These are phyloP conservation scores for Steinernema hermaphroditum DNA, from an alignment of 2,888 invertebrate genomes.

Conservation along the genomic window DNA sequence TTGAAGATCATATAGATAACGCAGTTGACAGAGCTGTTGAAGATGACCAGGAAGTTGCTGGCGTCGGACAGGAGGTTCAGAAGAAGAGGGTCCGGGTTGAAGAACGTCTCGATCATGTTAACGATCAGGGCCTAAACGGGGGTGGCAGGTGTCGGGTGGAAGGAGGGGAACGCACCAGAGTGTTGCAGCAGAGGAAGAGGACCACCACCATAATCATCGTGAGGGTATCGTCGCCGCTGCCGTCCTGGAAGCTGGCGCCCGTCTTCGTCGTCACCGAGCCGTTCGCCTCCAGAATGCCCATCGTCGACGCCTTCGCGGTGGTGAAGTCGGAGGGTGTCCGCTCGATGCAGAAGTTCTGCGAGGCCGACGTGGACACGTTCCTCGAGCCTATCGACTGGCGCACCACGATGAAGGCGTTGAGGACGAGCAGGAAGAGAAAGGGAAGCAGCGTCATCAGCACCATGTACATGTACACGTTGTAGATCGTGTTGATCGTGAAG, in stretches of 20 bases:
- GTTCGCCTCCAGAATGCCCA: constrained; percentile 18
- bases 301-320: neutral
- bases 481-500: constrained; percentile 59
- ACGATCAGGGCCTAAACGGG: constrained; percentile 59
- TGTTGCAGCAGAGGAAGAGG: constrained; percentile 65
- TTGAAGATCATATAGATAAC: constrained; percentile 65
- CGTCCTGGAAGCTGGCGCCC: neutral
- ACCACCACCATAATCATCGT: constrained; percentile 67
- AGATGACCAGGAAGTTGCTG: constrained; percentile 66
- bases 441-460: constrained; percentile 66
- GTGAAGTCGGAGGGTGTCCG: constrained; percentile 1
- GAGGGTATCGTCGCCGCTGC: constrained; percentile 59
- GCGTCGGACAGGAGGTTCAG: constrained; percentile 64
- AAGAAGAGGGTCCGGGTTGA: constrained; percentile 61
- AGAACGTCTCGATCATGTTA: constrained; percentile 65
- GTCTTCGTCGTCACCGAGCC: constrained; percentile 18
- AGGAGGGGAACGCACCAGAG: constrained; percentile 49
- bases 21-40: constrained; percentile 66
- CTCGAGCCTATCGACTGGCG: constrained; percentile 44
- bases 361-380: neutral
- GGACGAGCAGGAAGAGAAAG: constrained; percentile 63
- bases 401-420: constrained; percentile 64
- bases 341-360: constrained; percentile 7
- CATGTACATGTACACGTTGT: constrained; percentile 65
- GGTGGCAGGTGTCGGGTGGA: neutral